Conservation (phyloP, 2,797 vertebrate species). For the Chaetophractus vellerosus region DNA sequence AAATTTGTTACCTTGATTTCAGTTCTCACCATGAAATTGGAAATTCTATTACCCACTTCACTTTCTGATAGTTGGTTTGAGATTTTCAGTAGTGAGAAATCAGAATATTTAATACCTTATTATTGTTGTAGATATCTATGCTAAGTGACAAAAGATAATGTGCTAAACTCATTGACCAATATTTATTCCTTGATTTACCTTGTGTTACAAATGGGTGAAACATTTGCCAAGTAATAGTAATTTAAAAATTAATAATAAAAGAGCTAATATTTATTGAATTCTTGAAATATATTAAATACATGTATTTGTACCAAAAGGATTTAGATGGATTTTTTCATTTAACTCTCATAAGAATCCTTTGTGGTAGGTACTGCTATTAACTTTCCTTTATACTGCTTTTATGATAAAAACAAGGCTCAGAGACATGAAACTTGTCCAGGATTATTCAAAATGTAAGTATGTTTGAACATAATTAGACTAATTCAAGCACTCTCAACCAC, state of each 20-base stretch:
- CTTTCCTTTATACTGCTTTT: too few relatives aligned
- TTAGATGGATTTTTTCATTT: too few relatives aligned
- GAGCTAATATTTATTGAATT: not conserved
- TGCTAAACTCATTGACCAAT: not conserved
- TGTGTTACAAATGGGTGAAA: not conserved
- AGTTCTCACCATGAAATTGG: too few relatives aligned
- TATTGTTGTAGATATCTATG: not conserved
- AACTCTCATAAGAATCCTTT: not conserved
- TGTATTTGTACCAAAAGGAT: not conserved
- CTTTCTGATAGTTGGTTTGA: too few relatives aligned
- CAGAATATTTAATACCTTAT: too few relatives aligned
- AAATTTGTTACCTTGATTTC: not conserved
- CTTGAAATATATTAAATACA: too few relatives aligned
- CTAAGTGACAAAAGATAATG: not conserved
- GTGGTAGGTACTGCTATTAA: not conserved
- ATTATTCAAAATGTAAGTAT: not conserved
- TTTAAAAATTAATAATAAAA: not conserved
- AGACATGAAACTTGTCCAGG: not conserved
- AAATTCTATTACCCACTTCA: too few relatives aligned
- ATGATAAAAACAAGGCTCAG: not conserved
- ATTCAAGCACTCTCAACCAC: not conserved
- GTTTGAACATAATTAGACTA: fast-evolving
- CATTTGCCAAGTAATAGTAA: not conserved
- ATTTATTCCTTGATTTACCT: not conserved
- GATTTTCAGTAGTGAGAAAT: too few relatives aligned